Evolutionary conservation across 2,797 vertebrate genomes (phyloP).

Genomic region (Micromesistius poutassou): DNA sequence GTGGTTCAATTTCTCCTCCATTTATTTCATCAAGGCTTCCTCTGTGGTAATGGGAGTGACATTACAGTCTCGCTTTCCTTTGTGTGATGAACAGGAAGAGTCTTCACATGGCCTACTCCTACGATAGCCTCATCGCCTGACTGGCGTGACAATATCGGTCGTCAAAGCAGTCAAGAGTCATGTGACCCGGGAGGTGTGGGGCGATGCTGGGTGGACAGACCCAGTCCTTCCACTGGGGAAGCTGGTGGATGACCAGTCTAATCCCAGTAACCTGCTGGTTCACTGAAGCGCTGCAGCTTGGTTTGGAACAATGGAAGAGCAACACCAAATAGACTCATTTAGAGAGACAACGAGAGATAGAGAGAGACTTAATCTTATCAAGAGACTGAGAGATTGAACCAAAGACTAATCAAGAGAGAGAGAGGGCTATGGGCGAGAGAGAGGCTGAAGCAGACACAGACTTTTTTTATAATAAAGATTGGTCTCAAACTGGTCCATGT

Average conservation of each 20-base stretch:
- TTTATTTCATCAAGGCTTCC: constrained; percentile 61
- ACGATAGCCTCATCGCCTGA: constrained; percentile 28
- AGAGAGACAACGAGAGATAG: neutral
- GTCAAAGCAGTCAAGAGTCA: constrained; percentile 31
- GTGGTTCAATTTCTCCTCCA: constrained; percentile 67
- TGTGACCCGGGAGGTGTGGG: constrained; percentile 13
- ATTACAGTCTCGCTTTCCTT: constrained; percentile 55
- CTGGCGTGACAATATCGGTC: constrained; percentile 43
- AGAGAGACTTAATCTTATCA: no score
- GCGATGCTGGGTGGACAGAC: no score
- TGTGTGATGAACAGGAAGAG: constrained; percentile 53
- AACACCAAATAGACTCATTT: neutral
- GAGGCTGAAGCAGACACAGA: neutral
- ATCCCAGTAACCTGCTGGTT: constrained; percentile 31
- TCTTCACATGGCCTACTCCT: constrained; percentile 36
- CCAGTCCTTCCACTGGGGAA: neutral
- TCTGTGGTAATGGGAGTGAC: constrained; percentile 66
- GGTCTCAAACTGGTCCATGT: neutral
- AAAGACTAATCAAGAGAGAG: neutral
- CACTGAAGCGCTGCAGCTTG: no score
- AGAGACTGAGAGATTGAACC: neutral
- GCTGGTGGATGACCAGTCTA: constrained; percentile 25
- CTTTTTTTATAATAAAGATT: constrained; percentile 2
- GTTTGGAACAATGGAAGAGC: constrained; percentile 17
- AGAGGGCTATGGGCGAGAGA: neutral